Evolutionary conservation across 2,113 vertebrate species (phyloP), one percentile per base, ranked within the genome.

Genomic region (Lynx canadensis): DNA sequence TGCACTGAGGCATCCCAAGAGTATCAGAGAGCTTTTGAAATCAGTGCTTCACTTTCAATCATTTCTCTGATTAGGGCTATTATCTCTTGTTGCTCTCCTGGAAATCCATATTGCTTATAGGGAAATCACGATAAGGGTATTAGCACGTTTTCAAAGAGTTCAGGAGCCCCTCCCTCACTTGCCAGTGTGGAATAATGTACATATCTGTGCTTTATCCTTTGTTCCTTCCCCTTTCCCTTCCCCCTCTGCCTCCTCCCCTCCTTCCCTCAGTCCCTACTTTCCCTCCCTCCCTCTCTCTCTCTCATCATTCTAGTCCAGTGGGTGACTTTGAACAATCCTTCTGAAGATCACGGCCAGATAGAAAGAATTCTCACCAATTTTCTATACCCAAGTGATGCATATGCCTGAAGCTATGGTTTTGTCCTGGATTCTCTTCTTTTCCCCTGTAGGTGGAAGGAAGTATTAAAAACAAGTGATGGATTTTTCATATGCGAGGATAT

Each of bases 401-500:
- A 50, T 41, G 7, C 82, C 29, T 36, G 9, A 76, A 83, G 18
- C 55, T 83, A 10, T 71, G 31, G 15, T 89, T 89, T 89, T 91
- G 57, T 83, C 89, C 38, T 50, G 86, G 25, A 76, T 9, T 94
- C 29, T 80, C 80, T 87, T 48, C 14, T 91, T 93, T 89, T 92
- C 7, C 48, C 68, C n/a, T 87, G 7, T 41, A 63, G 18, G 5
- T 41, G 3, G 73, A 88, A 93, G 13, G 36, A 88, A 93, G 13
- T 33, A 60, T 78, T 82, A 89, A 85, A 94, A 76, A 93, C 45
- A 96, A 84, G 63, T 50, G 57, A 38, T 94, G 41, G 1, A 76
- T 82, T 94, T 94, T 96, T 90, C 82, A 74, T 87, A 16, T 48
- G 95, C 8, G 82, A 73, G 38, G 36, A 79, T 86, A 86, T 89